Base-by-base conservation (phyloP, 2,113 vertebrate species). In the Anguilla rostrata region DNA sequence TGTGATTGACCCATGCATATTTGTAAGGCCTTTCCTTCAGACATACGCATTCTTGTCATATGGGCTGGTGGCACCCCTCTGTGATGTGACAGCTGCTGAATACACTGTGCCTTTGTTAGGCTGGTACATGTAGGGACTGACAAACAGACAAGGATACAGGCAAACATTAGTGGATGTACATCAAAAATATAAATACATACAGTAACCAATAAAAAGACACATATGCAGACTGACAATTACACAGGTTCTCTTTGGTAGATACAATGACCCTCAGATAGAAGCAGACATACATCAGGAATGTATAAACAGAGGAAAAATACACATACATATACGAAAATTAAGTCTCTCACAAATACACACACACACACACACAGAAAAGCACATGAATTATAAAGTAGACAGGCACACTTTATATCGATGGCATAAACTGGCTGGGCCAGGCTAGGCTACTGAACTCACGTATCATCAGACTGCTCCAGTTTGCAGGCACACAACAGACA, bases 401-500 rank as follows among this genome's bases (percentile, higher is more conserved):
- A 81, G 80, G 11, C 81, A 82, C 14, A 46, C 12, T 29, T 5
- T 6, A 85, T 11, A 78, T 41, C 53, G 11, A 40, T 43, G 43
- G 20, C 53, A 6, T 20, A 1, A 79, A 20, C n/a, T 7, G 8
- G 14, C 79, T 41, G 16, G 43, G 26, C 2, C 34, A 78, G 75
- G 26, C 4, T 29, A 39, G 78, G 39, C 9, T 79, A 66, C 22
- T 15, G 39, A 40, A 94, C 95, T 95, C 84, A 96, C 95, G 66
- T 86, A 89, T 94, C 94, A 34, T 94, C 94, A 14, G 92, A 9
- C 1, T 82, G 79, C 83, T 53, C 90, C 78, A 90, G 2, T 81
- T 90, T 95, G 91, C 96, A 97, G 85, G 93, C 92, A 83, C 92
- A 96, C 84, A 94, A 93, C 40, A 98, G 95, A 80, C 95, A 95